Evolutionary conservation across 2,888 invertebrate species (phyloP).

Genomic region (Palloptera scutellata): DNA sequence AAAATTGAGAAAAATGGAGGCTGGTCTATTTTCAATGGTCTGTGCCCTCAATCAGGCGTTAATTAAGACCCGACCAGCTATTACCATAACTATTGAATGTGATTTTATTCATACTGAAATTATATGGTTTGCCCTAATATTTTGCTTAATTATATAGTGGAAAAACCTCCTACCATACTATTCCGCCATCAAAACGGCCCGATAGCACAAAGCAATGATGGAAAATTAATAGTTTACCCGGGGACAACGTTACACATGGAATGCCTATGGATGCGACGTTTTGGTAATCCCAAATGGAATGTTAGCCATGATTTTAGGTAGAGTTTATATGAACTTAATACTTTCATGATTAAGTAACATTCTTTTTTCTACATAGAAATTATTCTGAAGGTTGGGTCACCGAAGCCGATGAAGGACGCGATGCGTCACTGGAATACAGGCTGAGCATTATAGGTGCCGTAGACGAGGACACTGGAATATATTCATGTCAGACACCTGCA

Average conservation of each 20-base stretch:
- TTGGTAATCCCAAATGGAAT: conserved; percentile 87
- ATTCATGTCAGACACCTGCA: conserved; percentile 86
- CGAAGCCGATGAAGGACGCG: conserved; percentile 74
- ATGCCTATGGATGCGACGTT: conserved; percentile 85
- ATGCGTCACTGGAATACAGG: conserved; percentile 80
- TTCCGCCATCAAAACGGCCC: conserved; percentile 84
- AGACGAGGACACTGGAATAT: conserved; percentile 84
- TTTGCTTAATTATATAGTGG: conserved; percentile 68
- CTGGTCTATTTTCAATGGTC: no score
- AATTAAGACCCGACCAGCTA: not conserved
- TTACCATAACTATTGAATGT: no score
- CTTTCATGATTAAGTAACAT: not conserved
- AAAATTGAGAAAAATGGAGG: no score
- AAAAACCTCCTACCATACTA: conserved; percentile 84
- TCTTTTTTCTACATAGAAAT: conserved; percentile 63
- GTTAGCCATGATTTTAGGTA: conserved; percentile 71
- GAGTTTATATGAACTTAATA: conserved; percentile 29
- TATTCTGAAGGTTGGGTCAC: conserved; percentile 85
- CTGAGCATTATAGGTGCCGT: conserved; percentile 82
- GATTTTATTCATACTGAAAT: no score
- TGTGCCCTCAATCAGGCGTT: no score
- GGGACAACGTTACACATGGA: conserved; percentile 88
- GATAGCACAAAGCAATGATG: conserved; percentile 78
- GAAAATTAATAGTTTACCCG: conserved; percentile 84
- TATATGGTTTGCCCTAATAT: no score